Evolutionary conservation across 2,113 vertebrate genomes (phyloP).

Genomic region (Procavia capensis): DNA sequence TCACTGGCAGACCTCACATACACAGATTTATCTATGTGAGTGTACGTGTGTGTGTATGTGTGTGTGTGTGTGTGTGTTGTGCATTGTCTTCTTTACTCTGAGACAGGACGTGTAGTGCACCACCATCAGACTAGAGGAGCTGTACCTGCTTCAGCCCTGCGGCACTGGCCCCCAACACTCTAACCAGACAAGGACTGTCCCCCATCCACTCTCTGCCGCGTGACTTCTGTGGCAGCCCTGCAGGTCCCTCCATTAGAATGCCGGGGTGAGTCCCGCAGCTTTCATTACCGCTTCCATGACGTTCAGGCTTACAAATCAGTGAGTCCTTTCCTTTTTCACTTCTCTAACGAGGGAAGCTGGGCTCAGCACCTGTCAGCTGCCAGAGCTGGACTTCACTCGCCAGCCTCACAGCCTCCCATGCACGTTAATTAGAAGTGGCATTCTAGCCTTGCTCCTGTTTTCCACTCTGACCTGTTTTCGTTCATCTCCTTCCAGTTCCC

Average conservation of each 20-base stretch:
- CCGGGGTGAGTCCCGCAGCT: not conserved
- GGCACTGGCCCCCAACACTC: not conserved
- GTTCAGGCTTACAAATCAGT: not conserved
- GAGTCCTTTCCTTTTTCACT: not conserved
- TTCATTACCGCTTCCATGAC: not conserved
- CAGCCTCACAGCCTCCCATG: not conserved
- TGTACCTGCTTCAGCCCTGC: not conserved
- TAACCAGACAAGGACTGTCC: not conserved
- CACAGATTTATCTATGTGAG: no score
- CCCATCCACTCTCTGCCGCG: not conserved
- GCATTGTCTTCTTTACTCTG: not conserved
- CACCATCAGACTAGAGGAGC: not conserved
- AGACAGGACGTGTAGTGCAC: not conserved
- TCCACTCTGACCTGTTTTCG: not conserved
- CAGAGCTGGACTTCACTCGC: not conserved
- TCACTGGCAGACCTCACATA: no score
- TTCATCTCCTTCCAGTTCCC: not conserved
- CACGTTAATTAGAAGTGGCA: not conserved
- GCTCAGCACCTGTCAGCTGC: not conserved
- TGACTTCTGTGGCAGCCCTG: not conserved
- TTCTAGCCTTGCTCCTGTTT: not conserved
- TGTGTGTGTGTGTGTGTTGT: not conserved
- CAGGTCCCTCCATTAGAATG: not conserved
- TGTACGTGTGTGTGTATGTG: rapidly evolving
- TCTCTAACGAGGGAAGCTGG: not conserved